A percentile compares a stretch with the other conserved stretches of the same genome.
Evolutionary conservation across 2,113 vertebrate species (phyloP).

Genomic region (Herpetotheres cachinnans): DNA sequence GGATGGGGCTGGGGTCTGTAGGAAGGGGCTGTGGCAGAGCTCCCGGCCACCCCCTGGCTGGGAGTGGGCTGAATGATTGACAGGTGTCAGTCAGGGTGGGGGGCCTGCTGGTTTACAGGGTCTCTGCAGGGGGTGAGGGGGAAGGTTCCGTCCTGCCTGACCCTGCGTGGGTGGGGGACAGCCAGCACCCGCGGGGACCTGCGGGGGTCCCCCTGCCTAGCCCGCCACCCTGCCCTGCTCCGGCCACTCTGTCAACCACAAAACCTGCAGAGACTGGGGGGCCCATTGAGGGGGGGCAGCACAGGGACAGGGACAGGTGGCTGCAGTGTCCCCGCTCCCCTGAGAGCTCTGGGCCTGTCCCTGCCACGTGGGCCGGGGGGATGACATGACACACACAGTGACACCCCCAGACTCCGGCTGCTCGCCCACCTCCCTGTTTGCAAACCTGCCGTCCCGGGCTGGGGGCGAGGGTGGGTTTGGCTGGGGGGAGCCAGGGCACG

Average conservation of each 20-base stretch:
- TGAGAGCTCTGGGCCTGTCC: not conserved
- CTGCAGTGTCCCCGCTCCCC: fast-evolving
- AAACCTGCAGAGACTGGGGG: not conserved
- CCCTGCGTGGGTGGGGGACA: not conserved
- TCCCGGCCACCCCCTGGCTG: not conserved
- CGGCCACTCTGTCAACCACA: not conserved
- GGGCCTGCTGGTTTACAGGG: fast-evolving
- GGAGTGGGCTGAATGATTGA: not conserved
- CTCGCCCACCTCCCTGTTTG: not conserved
- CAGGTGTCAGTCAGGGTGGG: not conserved
- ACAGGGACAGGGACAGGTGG: not conserved
- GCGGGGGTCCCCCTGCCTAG: not conserved
- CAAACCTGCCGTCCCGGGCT: not conserved
- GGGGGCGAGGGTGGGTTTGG: not conserved
- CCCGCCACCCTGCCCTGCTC: not conserved
- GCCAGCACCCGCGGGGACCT: not conserved
- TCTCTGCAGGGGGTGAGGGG: not conserved
- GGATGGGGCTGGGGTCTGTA: too few species aligned
- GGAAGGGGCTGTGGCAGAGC: not conserved
- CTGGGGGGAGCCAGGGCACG: fast-evolving
- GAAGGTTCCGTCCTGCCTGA: not conserved
- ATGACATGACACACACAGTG: too few species aligned
- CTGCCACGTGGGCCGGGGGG: not conserved
- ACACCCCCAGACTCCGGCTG: not conserved
- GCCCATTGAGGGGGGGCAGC: not conserved